A percentile compares a stretch with the other conserved stretches of the same genome.
These are phyloP conservation scores for Microdon myrmicae DNA, from an alignment of 2,888 invertebrate genomes.

Conservation along the genomic window DNA sequence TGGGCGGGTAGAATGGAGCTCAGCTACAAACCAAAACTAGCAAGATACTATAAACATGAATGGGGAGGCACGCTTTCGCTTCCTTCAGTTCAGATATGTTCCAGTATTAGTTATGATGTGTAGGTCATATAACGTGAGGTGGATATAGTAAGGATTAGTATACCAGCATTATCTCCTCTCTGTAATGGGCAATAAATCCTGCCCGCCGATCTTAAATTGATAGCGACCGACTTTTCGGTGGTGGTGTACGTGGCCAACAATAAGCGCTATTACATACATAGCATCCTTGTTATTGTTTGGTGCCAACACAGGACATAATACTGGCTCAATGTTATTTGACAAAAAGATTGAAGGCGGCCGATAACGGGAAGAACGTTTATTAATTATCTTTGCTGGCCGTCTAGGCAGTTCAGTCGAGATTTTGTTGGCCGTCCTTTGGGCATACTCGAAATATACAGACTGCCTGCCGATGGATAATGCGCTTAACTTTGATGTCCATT, in stretches of 20 bases:
- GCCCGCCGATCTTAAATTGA: slow-evolving; percentile 43
- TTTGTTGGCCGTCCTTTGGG: background rate
- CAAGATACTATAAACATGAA: background rate
- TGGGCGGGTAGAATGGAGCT: background rate
- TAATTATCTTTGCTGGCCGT: slow-evolving; percentile 34
- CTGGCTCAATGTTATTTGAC: slow-evolving; percentile 44
- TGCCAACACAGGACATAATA: slow-evolving; percentile 31
- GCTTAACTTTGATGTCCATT: slow-evolving; percentile 20
- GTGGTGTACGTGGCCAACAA: background rate
- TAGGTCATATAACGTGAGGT: slow-evolving; percentile 31
- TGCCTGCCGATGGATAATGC: background rate
- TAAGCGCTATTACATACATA: background rate
- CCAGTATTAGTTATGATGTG: slow-evolving; percentile 30
- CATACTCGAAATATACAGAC: no score
- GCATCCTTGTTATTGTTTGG: slow-evolving; percentile 20
- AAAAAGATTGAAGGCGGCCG: slow-evolving; percentile 47
- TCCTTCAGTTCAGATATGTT: slow-evolving; percentile 31
- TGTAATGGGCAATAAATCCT: slow-evolving; percentile 48
- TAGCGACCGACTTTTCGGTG: slow-evolving; percentile 11
- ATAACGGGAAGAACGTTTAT: slow-evolving; percentile 47
- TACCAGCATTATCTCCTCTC: slow-evolving; percentile 41
- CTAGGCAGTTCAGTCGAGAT: slow-evolving; percentile 6
- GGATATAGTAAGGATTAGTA: slow-evolving; percentile 49
- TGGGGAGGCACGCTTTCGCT: slow-evolving; percentile 1
- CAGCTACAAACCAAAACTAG: slow-evolving; percentile 1